Evolutionary conservation across 2,113 vertebrate species (phyloP).

Genomic region (Mungos mungo): DNA sequence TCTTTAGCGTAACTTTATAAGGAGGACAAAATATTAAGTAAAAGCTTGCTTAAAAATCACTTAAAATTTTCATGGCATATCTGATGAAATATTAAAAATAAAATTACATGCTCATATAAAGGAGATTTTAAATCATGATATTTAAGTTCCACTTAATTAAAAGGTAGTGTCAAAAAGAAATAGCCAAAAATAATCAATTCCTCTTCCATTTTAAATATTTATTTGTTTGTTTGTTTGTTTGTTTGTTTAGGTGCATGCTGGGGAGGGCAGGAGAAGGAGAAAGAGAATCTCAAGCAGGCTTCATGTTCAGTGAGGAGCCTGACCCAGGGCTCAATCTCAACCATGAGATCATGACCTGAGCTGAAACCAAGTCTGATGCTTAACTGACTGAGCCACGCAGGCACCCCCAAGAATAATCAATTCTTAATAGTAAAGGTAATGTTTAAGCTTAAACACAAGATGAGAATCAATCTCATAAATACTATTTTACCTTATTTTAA

Average conservation of each 20-base stretch:
- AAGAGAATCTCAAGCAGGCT: too few species aligned
- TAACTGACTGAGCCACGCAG: too few species aligned
- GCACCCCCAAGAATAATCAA: neutral
- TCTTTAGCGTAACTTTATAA: neutral
- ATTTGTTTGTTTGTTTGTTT: too few species aligned
- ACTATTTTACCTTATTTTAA: neutral
- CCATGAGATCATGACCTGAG: too few species aligned
- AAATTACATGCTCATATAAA: neutral
- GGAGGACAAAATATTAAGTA: neutral
- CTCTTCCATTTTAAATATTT: too few species aligned
- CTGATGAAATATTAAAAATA: neutral
- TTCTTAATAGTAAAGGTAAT: neutral
- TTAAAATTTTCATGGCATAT: neutral
- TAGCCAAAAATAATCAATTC: neutral
- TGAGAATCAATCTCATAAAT: neutral
- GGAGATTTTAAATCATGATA: neutral
- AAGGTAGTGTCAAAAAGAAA: neutral
- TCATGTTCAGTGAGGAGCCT: too few species aligned
- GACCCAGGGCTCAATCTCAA: too few species aligned
- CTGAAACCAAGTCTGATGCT: too few species aligned
- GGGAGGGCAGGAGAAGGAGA: too few species aligned
- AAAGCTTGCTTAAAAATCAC: neutral
- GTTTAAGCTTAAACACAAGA: constrained; percentile 3
- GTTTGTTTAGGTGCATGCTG: too few species aligned
- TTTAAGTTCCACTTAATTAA: neutral